phyloP scores from a whole-genome alignment of 2,797 vertebrate species.

The Falco biarmicus region DNA sequence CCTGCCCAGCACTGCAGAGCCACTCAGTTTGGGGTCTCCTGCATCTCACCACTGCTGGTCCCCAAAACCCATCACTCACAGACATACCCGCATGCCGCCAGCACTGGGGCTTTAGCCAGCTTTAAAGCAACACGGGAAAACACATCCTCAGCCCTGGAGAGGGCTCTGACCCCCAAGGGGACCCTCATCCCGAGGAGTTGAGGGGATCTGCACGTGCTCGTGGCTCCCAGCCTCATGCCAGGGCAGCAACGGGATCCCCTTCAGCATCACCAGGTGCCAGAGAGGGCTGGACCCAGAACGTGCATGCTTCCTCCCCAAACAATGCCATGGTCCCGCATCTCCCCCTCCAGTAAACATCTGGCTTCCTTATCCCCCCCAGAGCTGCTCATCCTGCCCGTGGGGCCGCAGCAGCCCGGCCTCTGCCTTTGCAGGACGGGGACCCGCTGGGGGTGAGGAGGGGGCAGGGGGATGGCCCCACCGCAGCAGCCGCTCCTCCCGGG shows the following conservation, averaged over 20 bases:
- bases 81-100: accelerated
- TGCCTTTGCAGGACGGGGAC: neutral
- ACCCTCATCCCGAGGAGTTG: accelerated
- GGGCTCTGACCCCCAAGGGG: neutral
- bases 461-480: neutral
- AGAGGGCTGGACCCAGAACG: neutral
- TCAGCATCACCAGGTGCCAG: accelerated
- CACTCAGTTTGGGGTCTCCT: accelerated
- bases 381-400: accelerated
- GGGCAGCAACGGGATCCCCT: neutral
- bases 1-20: neutral
- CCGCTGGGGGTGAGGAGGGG: neutral
- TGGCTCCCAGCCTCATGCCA: neutral
- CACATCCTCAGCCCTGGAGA: neutral
- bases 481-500: neutral
- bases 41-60: neutral
- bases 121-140: neutral
- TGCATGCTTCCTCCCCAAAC: neutral
- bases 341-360: neutral
- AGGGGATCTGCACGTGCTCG: neutral
- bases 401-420: neutral
- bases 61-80: neutral
- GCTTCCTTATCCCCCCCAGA: neutral
- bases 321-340: neutral
- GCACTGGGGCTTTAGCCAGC: neutral